Evolutionary conservation across 2,113 vertebrate species (phyloP).

Genomic region (Pachyramphus minor): DNA sequence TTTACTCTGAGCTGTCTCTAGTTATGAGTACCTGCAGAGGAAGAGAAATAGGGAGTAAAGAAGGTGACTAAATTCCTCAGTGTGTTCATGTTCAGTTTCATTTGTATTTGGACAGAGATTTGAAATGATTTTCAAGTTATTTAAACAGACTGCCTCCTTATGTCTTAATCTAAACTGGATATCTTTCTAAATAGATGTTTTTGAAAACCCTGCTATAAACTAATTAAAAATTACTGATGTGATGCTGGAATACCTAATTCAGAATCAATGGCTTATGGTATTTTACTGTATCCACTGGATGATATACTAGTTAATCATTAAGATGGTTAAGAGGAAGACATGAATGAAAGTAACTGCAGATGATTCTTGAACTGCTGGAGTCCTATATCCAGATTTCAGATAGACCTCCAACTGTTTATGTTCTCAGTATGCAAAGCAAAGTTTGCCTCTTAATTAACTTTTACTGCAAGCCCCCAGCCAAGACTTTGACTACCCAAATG

Average conservation of each 20-base stretch:
- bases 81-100: not conserved
- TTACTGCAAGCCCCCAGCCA: not conserved
- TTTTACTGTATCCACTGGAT: not conserved
- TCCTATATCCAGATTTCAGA: not conserved
- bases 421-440: not conserved
- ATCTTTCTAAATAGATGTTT: not conserved
- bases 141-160: not conserved
- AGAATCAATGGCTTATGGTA: not conserved
- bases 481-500: slow-evolving; percentile 14
- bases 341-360: slow-evolving; percentile 36
- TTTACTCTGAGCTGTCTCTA: not conserved
- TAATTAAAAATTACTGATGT: not conserved
- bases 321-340: slow-evolving; percentile 9
- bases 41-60: not conserved
- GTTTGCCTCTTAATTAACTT: not conserved
- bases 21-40: not conserved
- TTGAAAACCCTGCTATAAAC: not conserved
- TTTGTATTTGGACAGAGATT: not conserved
- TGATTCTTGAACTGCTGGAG: slow-evolving; percentile 1
- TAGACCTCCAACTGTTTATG: not conserved
- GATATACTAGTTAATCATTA: not conserved
- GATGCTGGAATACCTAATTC: not conserved
- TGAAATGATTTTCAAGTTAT: not conserved
- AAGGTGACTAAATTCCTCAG: not conserved
- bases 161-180: not conserved